Evolutionary conservation across 1,140 invertebrate genomes (phyloP).

Genomic region (Drosophila littoralis): DNA sequence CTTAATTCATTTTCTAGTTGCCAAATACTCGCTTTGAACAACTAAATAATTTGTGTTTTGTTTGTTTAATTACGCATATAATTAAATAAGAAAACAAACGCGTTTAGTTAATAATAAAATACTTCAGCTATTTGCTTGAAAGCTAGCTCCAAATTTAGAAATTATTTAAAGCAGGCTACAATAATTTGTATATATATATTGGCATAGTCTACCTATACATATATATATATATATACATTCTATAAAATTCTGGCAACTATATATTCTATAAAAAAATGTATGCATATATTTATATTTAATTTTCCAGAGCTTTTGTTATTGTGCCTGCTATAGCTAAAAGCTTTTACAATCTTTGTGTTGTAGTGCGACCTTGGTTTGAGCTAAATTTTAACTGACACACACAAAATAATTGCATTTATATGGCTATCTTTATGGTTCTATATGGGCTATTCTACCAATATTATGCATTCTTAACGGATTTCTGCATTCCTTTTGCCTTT

Average conservation of each 20-base stretch:
- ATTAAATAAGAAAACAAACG: too few species aligned
- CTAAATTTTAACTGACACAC: too few species aligned
- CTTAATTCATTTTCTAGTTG: too few species aligned
- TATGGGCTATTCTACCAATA: too few species aligned
- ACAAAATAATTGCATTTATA: neutral
- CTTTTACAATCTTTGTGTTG: constrained; percentile 2
- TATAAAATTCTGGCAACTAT: neutral
- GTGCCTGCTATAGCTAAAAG: constrained; percentile 2
- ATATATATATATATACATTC: constrained; percentile 9
- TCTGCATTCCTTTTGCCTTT: neutral
- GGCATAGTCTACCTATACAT: neutral
- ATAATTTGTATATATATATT: neutral
- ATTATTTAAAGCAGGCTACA: neutral
- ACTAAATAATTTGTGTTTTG: too few species aligned
- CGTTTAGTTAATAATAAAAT: too few species aligned
- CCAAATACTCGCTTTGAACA: too few species aligned
- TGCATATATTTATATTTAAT: neutral
- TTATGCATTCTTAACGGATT: too few species aligned
- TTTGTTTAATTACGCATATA: too few species aligned
- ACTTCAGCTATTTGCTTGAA: too few species aligned
- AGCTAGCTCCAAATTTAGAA: too few species aligned
- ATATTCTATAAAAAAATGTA: neutral
- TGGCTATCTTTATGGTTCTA: neutral
- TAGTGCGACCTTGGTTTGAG: neutral
- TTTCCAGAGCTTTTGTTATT: constrained; percentile 16